These are phyloP conservation scores for Bettongia penicillata DNA, from an alignment of 2,113 vertebrate species.

Conservation along the genomic window DNA sequence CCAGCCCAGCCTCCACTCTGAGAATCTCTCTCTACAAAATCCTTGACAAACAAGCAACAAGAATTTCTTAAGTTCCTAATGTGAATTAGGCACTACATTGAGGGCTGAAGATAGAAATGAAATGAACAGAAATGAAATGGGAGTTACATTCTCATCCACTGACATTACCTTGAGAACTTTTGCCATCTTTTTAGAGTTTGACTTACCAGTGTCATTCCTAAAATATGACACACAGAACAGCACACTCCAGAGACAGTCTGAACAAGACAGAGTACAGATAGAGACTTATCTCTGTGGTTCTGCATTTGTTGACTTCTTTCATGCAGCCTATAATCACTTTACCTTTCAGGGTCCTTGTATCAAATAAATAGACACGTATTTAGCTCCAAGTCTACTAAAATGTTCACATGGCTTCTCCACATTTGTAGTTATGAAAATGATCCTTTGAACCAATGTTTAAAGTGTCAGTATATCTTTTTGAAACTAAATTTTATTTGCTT, in stretches of 20 bases:
- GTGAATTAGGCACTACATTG: neutral
- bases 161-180: neutral
- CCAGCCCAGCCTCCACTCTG: neutral
- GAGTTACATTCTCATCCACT: neutral
- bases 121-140: neutral
- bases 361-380: neutral
- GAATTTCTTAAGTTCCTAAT: neutral
- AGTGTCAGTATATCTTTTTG: neutral
- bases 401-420: neutral
- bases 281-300: neutral
- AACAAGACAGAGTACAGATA: neutral
- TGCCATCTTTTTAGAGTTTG: neutral
- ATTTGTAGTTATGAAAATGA: neutral
- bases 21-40: neutral
- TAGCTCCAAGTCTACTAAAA: neutral
- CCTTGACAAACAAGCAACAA: neutral
- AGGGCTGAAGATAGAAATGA: neutral
- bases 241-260: neutral
- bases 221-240: neutral
- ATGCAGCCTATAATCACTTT: neutral
- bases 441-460: neutral
- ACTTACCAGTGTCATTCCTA: neutral
- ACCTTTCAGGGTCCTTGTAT: neutral
- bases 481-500: neutral
- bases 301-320: neutral